These are phyloP conservation scores for Halictus ligatus DNA, from an alignment of 2,888 invertebrate species.

Conservation along the genomic window DNA sequence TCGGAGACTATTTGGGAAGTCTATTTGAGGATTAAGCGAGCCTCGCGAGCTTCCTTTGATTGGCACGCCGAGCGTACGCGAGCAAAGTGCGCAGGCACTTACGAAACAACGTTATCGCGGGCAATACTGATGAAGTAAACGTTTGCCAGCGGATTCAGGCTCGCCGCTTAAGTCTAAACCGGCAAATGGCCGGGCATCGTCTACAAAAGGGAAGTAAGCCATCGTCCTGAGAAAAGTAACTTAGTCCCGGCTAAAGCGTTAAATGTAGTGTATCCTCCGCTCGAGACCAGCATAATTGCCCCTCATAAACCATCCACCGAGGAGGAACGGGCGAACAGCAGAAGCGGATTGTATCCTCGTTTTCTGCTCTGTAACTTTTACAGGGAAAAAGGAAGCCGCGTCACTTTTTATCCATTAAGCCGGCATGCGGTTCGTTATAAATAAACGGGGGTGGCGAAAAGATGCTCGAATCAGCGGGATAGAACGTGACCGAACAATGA, in stretches of 20 bases:
- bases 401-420: constrained; percentile 46
- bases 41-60: not conserved
- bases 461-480: constrained; percentile 71
- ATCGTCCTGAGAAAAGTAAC: constrained; percentile 14
- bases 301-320: constrained; percentile 6
- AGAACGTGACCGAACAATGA: constrained; percentile 80
- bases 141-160: not conserved
- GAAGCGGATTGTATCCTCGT: not conserved
- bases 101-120: not conserved
- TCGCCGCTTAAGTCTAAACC: not conserved
- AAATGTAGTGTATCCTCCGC: constrained; percentile 3
- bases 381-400: not conserved
- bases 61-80: not conserved
- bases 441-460: constrained; percentile 53
- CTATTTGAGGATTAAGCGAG: not conserved
- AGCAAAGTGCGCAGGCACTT: not conserved
- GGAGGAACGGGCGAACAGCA: not conserved
- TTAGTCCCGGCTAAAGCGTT: constrained; percentile 8
- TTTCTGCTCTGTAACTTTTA: not conserved
- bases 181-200: not conserved
- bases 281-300: constrained; percentile 6
- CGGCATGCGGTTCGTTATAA: constrained; percentile 46
- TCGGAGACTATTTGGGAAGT: not conserved
- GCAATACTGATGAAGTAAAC: not conserved
- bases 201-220: constrained; percentile 5